Base-by-base conservation (phyloP, 2,797 vertebrate genomes). In the Rhinella marina region DNA sequence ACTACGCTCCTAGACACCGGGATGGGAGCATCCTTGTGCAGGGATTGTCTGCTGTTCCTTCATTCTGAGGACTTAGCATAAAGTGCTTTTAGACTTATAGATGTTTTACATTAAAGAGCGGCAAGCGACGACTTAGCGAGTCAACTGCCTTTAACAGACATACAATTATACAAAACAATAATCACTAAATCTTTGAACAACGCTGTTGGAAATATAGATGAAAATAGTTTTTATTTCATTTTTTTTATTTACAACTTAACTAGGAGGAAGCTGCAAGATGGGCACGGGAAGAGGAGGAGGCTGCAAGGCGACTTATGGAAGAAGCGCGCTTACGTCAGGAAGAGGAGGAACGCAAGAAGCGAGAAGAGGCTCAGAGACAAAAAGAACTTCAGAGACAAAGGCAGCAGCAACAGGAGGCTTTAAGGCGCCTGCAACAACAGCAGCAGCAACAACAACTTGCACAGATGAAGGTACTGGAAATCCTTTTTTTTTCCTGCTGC, bases 361-460 rank as follows among this genome's bases (percentile, higher is more conserved):
- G 94, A 0, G 95, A 96, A 79, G 95, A 96, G 57, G 95, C 96
- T 59, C 97, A 98, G 91, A 95, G 97, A 88, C 97, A 97, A 90
- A 98, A 99, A 92, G 97, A 99, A 90, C 92, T 97, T 29, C 95
- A 97, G 92, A 95, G 96, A 90, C 98, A 99, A 93, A 93, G 98
- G 91, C 97, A 97, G 91, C 97, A 98, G 92, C 98, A 99, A 84
- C 98, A 98, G 88, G 98, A 99, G 90, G 98, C 98, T 29, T 95
- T 99, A 62, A 94, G 97, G 54, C 95, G 97, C 73, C 93, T 97
- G 84, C 98, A 99, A 19, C 98, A 98, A 13, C 97, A 98, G 7
- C 98, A 99, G 79, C 97, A 98, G 78, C 98, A 99, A 25, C 98
- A 99, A 88, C 98, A 99, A 88, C 96, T 98, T 57, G 97, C 97